Percentiles rank a stretch among this genome's conserved stretches.
phyloP scores from a whole-genome alignment of 2,797 vertebrate genomes.

The Thamnophis elegans region DNA sequence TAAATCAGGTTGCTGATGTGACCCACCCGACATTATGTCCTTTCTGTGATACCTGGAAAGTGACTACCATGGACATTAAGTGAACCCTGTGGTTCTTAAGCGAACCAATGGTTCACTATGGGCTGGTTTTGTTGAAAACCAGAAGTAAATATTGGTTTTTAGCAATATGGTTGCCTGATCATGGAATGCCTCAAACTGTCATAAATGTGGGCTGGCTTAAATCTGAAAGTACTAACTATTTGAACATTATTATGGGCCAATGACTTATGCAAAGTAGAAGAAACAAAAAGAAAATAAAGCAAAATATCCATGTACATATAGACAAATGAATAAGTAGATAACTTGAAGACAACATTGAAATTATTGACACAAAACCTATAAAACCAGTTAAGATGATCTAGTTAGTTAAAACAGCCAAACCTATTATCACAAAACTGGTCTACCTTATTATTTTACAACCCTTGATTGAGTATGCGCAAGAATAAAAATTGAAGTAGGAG shows the following conservation, averaged over 20 bases:
- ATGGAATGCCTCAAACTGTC: background rate
- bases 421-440: background rate
- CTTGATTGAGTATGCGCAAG: background rate
- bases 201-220: background rate
- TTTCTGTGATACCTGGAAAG: background rate
- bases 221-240: background rate
- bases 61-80: background rate
- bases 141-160: background rate
- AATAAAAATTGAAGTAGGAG: background rate
- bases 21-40: background rate
- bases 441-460: background rate
- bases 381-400: background rate
- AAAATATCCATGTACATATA: background rate
- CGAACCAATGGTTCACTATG: background rate
- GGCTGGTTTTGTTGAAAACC: background rate
- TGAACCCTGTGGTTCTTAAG: background rate
- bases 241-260: background rate
- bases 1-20: background rate
- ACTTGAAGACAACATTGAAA: background rate
- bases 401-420: background rate
- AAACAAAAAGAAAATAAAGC: background rate
- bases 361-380: background rate
- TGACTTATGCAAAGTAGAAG: background rate
- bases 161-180: background rate
- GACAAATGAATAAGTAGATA: background rate